Conservation (phyloP, 2,113 vertebrate species). For the Chitala chitala region DNA sequence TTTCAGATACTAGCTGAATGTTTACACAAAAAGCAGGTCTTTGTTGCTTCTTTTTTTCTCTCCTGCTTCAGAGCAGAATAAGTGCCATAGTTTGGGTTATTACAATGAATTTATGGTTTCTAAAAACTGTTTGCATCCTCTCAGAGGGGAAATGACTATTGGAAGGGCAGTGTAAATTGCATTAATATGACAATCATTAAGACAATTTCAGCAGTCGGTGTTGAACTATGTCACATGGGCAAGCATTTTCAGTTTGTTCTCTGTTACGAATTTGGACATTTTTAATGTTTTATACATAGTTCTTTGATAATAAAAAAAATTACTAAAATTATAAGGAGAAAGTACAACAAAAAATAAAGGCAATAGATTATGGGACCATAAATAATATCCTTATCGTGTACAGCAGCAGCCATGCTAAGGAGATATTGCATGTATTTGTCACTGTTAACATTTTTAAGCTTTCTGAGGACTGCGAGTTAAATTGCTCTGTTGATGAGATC, state of each 20-base stretch:
- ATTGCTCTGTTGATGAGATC: slow-evolving; percentile 6
- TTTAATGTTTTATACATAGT: too few relatives aligned
- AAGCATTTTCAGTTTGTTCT: slow-evolving; percentile 37
- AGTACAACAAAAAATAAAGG: slow-evolving; percentile 50
- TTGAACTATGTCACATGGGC: slow-evolving; percentile 34
- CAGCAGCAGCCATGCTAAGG: slow-evolving; percentile 40
- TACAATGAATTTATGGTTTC: slow-evolving; percentile 40
- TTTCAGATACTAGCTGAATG: slow-evolving; percentile 13
- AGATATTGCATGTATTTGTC: slow-evolving; percentile 61
- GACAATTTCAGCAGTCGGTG: slow-evolving; percentile 39
- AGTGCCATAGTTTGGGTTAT: slow-evolving; percentile 30
- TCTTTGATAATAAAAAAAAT: too few relatives aligned
- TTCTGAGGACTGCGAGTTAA: slow-evolving; percentile 35
- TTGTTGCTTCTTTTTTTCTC: slow-evolving; percentile 34
- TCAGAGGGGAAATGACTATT: slow-evolving; percentile 32
- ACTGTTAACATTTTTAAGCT: slow-evolving; percentile 55
- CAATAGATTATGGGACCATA: slow-evolving; percentile 20
- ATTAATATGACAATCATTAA: slow-evolving; percentile 47
- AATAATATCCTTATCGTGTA: slow-evolving; percentile 56
- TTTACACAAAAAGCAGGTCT: slow-evolving; percentile 25
- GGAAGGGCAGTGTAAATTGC: slow-evolving; percentile 39
- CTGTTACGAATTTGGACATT: too few relatives aligned
- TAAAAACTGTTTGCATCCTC: slow-evolving; percentile 32
- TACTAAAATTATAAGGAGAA: too few relatives aligned
- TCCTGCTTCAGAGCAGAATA: slow-evolving; percentile 13